A percentile compares a stretch with the other conserved stretches of the same genome.
These are phyloP conservation scores for Clarias laeviceps DNA, from an alignment of 2,797 vertebrate genomes.

Conservation along the genomic window DNA sequence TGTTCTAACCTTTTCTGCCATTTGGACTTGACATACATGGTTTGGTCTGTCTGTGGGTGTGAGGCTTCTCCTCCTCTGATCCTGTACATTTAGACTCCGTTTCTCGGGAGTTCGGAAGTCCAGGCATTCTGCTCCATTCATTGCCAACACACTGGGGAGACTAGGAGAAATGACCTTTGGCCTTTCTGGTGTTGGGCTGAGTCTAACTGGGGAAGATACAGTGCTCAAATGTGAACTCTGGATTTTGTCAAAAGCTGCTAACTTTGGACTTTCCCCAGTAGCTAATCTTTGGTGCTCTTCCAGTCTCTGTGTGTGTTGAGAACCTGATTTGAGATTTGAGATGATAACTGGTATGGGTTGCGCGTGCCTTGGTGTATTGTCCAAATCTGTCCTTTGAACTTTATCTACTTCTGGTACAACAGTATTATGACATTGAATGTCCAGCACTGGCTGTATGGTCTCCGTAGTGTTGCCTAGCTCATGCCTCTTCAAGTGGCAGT, in stretches of 20 bases:
- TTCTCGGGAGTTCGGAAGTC: slow-evolving; percentile 76
- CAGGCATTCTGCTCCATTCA: slow-evolving; percentile 75
- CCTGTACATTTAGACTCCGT: slow-evolving; percentile 67
- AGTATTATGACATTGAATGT: slow-evolving; percentile 33
- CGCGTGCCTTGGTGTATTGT: slow-evolving; percentile 62
- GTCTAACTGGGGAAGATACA: slow-evolving; percentile 57
- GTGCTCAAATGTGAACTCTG: slow-evolving; percentile 57
- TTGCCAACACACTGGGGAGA: slow-evolving; percentile 76
- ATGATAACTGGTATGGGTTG: slow-evolving; percentile 79
- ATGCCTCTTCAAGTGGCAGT: slow-evolving; percentile 84
- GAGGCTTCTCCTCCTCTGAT: slow-evolving; percentile 69
- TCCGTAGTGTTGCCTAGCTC: slow-evolving; percentile 76
- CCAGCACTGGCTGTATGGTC: slow-evolving; percentile 59
- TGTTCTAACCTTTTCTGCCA: slow-evolving; percentile 72
- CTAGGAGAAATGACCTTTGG: slow-evolving; percentile 59
- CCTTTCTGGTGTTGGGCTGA: slow-evolving; percentile 61
- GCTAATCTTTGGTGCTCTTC: slow-evolving; percentile 59
- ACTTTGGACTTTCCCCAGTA: slow-evolving; percentile 56
- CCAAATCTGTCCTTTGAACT: slow-evolving; percentile 57
- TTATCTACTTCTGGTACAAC: slow-evolving; percentile 57
- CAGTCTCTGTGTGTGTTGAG: slow-evolving; percentile 58
- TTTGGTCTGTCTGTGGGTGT: slow-evolving; percentile 60
- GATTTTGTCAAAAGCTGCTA: slow-evolving; percentile 55
- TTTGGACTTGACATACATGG: slow-evolving; percentile 66
- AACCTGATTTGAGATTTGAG: slow-evolving; percentile 66